Base-by-base conservation (phyloP, 1,140 invertebrate species). In the Metopolophium dirhodum region DNA sequence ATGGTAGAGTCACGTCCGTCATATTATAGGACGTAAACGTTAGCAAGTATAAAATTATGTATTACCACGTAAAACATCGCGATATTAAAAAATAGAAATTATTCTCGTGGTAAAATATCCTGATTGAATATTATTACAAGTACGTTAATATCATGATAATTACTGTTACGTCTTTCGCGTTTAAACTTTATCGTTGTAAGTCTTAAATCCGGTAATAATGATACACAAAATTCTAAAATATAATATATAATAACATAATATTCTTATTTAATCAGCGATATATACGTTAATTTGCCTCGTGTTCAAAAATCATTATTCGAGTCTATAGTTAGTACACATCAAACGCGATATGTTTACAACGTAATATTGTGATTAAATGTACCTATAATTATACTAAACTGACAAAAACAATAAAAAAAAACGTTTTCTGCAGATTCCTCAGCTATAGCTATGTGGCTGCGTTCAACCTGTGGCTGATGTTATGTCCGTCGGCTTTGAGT, bases 361-460 rank as follows among this genome's bases (percentile, higher is more conserved):
- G 9, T 47, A 47, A 47, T 47, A 47, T 47, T 47, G 49, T 51
- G 41, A 41, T 41, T 41, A 41, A 41, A 41, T 41, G 2, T 41
- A 41, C 3, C 41, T 41, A 2, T 51, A 51, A 18, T 2, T 61
- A 61, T 61, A 57, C 23, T 61, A 61, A 61, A 61, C 30, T 41
- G 41, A 41, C 41, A 61, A 11, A 11, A 61, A 61, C 4, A 23
- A 54, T 2, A 23, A 54, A 61, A n/a, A 61, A 68, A n/a, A n/a
- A 26, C n/a, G 1, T 47, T 47, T 45, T 35, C 96, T 95, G 30
- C 95, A 96, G 96, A 94, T 95, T 96, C 91, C 95, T 98, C 95
- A 98, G 97, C 14, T 98, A 97, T 95, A 97, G 97, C 95, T 98
- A 98, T 95, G 95, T 98, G 94, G 97, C 97, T 6, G 96, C 97